Evolutionary conservation across 2,113 vertebrate genomes (phyloP), one percentile per base, ranked within the genome.

Genomic region (Equus quagga): DNA sequence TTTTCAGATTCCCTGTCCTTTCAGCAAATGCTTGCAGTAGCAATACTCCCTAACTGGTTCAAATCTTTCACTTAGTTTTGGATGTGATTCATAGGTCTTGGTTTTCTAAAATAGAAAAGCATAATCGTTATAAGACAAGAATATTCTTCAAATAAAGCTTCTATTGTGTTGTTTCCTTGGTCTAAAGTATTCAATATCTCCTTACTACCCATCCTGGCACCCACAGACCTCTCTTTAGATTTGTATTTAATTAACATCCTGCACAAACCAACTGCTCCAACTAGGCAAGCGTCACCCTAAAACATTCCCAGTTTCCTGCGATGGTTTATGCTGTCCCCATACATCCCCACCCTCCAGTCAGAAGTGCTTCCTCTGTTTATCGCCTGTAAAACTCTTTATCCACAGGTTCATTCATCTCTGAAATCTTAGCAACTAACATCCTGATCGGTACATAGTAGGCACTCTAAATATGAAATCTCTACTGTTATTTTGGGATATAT

Each of bases 71-170:
- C 60, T 91, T 70, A 86, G 51, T 26, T 85, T 78, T 79, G 62
- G 54, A 33, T 41, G 18, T 70, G 81, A 69, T 41, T 73, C 93
- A 60, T 18, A 31, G 49, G 60, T 60, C 64, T 65, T 84, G 60
- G 87, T 78, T 95, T 91, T 78, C 70, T 91, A 78, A 95, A 85
- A 60, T 18, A 95, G 23, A 78, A 78, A 78, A 95, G 1, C 28
- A 69, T 64, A 60, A 60, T 54, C 78, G 92, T 84, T 60, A 31
- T 23, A 84, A 90, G 5, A 84, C 9, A n/a, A 49, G 26, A 83
- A 67, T 76, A 21, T 83, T 36, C 81, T 62, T 69, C 10, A 78
- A 76, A 65, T 18, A 56, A 26, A n/a, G 33, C 36, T 76, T 56
- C 26, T n/a, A 56, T 58, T 75, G 64, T 64, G 44, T 17, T 36